Conservation (phyloP, 2,113 vertebrate species). For the Rattus rattus region DNA sequence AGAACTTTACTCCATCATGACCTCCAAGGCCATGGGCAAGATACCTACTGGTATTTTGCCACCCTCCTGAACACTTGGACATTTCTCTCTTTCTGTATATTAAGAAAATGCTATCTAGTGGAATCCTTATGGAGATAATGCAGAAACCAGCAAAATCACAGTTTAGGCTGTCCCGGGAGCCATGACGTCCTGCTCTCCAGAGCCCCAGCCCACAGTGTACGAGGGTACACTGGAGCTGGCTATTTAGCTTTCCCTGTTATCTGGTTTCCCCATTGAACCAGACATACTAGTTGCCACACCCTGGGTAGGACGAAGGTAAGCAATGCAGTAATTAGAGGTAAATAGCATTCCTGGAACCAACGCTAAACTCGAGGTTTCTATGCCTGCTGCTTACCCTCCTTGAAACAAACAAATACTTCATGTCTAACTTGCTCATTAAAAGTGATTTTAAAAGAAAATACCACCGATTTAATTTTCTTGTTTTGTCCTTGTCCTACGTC, state of each 20-base stretch:
- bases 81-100: not conserved
- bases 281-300: not conserved
- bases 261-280: not conserved
- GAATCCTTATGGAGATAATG: not conserved
- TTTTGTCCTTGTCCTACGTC: not conserved
- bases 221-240: not conserved
- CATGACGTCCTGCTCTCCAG: too few species aligned
- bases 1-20: constrained; percentile 11
- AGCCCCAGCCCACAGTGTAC: not conserved
- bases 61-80: constrained; percentile 13
- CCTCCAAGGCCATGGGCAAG: not conserved
- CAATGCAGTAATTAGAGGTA: not conserved
- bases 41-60: constrained; percentile 52
- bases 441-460: constrained; percentile 39
- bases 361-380: not conserved
- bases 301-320: not conserved
- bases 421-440: constrained; percentile 32
- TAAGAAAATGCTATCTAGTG: not conserved
- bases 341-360: not conserved
- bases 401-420: not conserved
- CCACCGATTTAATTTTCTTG: constrained; percentile 48
- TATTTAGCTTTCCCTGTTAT: not conserved
- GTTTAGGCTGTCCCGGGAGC: not conserved
- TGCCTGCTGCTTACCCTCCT: not conserved
- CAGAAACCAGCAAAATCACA: not conserved